A percentile compares a stretch with the other conserved stretches of the same genome.
phyloP scores from a whole-genome alignment of 2,797 vertebrate species.

The Podarcis lilfordi region DNA sequence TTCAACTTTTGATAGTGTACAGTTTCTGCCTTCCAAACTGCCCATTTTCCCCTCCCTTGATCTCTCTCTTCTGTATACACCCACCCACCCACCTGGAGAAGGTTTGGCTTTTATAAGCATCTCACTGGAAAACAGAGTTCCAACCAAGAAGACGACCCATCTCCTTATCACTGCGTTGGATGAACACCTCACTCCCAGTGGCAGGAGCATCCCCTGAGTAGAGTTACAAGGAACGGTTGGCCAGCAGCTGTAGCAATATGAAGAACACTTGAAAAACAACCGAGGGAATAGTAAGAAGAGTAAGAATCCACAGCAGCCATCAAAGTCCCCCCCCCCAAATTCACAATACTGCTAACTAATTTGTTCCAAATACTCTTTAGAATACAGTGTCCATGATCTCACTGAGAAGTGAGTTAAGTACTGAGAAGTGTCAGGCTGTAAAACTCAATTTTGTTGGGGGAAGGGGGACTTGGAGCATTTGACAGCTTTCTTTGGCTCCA shows the following conservation, averaged over 20 bases:
- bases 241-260: background rate
- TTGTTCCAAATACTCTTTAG: background rate
- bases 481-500: slow-evolving; percentile 4
- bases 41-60: background rate
- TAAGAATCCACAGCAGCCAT: background rate
- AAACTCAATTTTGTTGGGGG: background rate
- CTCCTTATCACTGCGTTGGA: background rate
- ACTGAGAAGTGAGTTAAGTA: background rate
- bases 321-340: background rate
- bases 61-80: background rate
- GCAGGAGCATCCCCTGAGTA: no score
- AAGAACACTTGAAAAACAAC: background rate
- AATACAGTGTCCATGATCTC: background rate
- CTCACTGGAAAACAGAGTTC: background rate
- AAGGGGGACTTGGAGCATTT: no score
- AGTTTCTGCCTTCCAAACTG: no score
- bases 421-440: background rate
- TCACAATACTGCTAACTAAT: background rate
- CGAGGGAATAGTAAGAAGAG: background rate
- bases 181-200: no score
- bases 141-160: no score
- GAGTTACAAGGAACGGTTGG: background rate
- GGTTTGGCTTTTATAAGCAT: background rate
- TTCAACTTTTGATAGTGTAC: no score
- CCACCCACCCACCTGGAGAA: no score